phyloP scores from a whole-genome alignment of 2,888 invertebrate species.

The Leptinotarsa juncta region DNA sequence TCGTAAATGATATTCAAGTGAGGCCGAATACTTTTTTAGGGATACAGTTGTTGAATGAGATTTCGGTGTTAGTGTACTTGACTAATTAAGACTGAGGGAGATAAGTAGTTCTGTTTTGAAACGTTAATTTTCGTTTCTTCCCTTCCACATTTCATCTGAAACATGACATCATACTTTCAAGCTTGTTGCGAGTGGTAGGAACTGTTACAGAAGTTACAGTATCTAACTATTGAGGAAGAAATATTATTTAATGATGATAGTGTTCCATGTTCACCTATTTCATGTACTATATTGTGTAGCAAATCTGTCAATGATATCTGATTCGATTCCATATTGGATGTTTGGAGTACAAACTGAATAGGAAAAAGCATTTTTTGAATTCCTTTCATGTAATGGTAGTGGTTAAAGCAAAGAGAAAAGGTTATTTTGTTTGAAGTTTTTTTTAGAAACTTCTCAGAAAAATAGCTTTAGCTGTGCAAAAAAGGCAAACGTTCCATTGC shows the following conservation, averaged over 20 bases:
- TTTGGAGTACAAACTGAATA: too few relatives aligned
- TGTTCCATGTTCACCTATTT: too few relatives aligned
- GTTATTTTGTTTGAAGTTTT: background rate
- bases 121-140: background rate
- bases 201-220: background rate
- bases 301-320: too few relatives aligned
- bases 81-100: conserved; percentile 14
- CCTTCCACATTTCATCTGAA: background rate
- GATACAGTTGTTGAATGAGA: conserved; percentile 9
- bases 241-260: too few relatives aligned
- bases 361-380: too few relatives aligned
- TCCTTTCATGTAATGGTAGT: too few relatives aligned
- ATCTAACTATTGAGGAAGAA: background rate
- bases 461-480: conserved; percentile 80
- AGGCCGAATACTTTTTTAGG: background rate
- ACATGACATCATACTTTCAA: background rate
- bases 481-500: conserved; percentile 87
- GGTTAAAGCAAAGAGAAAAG: too few relatives aligned
- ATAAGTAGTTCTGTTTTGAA: conserved; percentile 11
- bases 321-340: too few relatives aligned
- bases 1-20: conserved; percentile 6
- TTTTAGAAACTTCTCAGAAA: conserved; percentile 35
- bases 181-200: background rate
- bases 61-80: conserved; percentile 16
- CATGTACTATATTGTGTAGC: too few relatives aligned